Conservation (phyloP, 2,113 vertebrate species). For the Columba janthina region DNA sequence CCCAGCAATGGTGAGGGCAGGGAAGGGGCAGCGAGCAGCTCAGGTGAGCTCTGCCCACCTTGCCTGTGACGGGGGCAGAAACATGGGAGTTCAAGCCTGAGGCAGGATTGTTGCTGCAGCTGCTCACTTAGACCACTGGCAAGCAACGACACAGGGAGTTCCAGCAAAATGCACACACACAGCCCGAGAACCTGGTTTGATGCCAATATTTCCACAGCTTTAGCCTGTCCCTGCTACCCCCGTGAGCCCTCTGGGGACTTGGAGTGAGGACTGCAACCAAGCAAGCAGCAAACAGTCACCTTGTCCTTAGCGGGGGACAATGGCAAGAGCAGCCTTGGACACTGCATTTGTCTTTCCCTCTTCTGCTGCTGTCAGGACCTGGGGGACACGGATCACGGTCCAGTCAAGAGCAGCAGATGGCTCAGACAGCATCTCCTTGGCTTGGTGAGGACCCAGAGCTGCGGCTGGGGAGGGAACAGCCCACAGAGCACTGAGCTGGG, state of each 20-base stretch:
- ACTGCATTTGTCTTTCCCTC: neutral
- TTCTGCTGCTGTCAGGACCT: neutral
- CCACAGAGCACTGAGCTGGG: neutral
- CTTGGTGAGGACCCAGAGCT: too few relatives aligned
- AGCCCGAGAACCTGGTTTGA: neutral
- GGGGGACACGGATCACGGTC: fast-evolving
- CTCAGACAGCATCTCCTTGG: fast-evolving
- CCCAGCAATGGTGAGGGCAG: neutral
- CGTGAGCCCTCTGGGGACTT: fast-evolving
- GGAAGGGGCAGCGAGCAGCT: neutral
- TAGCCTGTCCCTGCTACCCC: neutral
- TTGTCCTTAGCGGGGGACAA: neutral
- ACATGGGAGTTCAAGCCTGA: fast-evolving
- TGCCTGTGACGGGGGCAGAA: neutral
- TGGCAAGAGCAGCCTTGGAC: neutral
- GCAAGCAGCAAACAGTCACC: neutral
- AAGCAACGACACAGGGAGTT: neutral
- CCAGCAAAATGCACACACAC: neutral
- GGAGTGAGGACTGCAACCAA: fast-evolving
- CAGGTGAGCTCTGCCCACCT: neutral
- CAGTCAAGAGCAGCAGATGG: neutral
- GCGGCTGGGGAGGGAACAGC: neutral
- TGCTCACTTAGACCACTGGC: fast-evolving
- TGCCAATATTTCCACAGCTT: neutral
- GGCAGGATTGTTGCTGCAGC: fast-evolving